A percentile compares a stretch with the other conserved stretches of the same genome.
These are phyloP conservation scores for Thripadectes ignobilis DNA, from an alignment of 2,797 vertebrate species.

Conservation along the genomic window DNA sequence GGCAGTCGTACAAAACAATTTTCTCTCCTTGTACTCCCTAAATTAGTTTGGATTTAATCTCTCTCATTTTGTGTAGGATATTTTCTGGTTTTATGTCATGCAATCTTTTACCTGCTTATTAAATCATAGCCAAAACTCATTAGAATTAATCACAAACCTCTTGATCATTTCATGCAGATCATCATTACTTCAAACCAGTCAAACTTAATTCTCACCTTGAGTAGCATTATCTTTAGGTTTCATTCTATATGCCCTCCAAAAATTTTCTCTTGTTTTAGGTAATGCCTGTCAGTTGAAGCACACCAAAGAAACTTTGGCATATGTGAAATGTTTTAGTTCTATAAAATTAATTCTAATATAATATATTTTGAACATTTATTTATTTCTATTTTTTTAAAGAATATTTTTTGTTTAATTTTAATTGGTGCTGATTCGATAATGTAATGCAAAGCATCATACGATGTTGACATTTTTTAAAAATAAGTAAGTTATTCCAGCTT, in stretches of 20 bases:
- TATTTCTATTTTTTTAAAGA: not conserved
- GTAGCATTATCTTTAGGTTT: not conserved
- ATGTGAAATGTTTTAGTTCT: not conserved
- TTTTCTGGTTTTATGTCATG: not conserved
- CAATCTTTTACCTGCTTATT: not conserved
- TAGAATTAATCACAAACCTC: not conserved
- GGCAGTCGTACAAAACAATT: not conserved
- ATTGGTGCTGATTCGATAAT: not conserved
- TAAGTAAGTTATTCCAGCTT: not conserved
- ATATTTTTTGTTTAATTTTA: not conserved
- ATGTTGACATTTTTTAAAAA: not conserved
- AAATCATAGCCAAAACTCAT: not conserved
- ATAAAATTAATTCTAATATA: not conserved
- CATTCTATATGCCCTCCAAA: not conserved
- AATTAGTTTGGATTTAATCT: not conserved
- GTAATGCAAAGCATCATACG: not conserved
- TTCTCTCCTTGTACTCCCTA: not conserved
- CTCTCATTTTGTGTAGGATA: not conserved
- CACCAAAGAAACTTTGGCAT: not conserved
- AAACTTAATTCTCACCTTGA: not conserved
- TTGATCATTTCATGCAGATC: not conserved
- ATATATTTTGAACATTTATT: not conserved
- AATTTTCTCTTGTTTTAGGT: not conserved
- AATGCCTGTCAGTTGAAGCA: not conserved
- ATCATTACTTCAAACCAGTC: not conserved